Conservation (phyloP, 2,888 invertebrate genomes). For the Mellilla xanthometata region DNA sequence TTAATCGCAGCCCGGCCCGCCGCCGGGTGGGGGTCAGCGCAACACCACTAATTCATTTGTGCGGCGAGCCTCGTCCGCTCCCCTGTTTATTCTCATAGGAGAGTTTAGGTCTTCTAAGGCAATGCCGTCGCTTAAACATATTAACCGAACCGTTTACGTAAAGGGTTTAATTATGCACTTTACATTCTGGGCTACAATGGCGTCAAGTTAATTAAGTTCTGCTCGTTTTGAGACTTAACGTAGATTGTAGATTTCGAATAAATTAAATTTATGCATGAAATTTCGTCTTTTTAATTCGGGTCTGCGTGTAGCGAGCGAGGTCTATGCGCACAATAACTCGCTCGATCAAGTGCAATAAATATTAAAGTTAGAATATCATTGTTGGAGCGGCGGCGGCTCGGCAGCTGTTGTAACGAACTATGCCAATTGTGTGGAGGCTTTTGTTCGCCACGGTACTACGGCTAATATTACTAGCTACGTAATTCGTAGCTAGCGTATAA, state of each 20-base stretch:
- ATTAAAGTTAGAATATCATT: slow-evolving; percentile 79
- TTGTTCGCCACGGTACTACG: slow-evolving; percentile 70
- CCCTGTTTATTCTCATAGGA: slow-evolving; percentile 79
- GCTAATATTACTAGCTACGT: slow-evolving; percentile 56
- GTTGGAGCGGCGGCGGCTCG: slow-evolving; percentile 58
- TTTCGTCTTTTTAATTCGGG: slow-evolving; percentile 60
- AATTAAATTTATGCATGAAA: slow-evolving; percentile 64
- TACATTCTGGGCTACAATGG: slow-evolving; percentile 70
- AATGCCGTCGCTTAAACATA: slow-evolving; percentile 77
- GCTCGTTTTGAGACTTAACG: slow-evolving; percentile 71
- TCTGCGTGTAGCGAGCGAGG: slow-evolving; percentile 41
- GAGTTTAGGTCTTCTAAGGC: slow-evolving; percentile 79
- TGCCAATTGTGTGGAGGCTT: slow-evolving; percentile 70
- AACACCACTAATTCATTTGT: slow-evolving; percentile 75
- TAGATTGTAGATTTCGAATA: slow-evolving; percentile 58
- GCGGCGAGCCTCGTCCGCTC: slow-evolving; percentile 61
- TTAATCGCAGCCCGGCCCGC: slow-evolving; percentile 74
- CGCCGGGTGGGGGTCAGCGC: slow-evolving; percentile 33
- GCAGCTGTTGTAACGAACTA: slow-evolving; percentile 70
- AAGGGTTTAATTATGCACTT: slow-evolving; percentile 78
- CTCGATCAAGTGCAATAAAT: slow-evolving; percentile 79
- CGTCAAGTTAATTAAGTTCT: slow-evolving; percentile 76
- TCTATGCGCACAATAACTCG: slow-evolving; percentile 50
- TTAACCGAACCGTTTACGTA: slow-evolving; percentile 76
- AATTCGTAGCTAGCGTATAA: slow-evolving; percentile 39